These are phyloP conservation scores for Unio pictorum DNA, from an alignment of 2,888 invertebrate genomes.

Conservation along the genomic window DNA sequence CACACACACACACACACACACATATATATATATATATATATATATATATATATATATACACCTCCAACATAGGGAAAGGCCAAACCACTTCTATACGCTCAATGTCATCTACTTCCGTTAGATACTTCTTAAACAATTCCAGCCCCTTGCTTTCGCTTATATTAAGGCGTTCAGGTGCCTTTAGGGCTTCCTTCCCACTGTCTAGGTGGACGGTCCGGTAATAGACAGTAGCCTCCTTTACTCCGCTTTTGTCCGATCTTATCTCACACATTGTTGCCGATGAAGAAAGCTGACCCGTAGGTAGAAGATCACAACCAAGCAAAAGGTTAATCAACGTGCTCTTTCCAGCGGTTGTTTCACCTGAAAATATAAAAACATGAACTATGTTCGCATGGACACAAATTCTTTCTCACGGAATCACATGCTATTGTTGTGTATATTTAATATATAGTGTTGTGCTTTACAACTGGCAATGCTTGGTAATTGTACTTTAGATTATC, in stretches of 20 bases:
- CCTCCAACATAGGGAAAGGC: constrained; percentile 56
- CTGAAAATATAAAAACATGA: constrained; percentile 8
- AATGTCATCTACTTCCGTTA: constrained; percentile 30
- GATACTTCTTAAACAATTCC: constrained; percentile 15
- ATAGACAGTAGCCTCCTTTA: constrained; percentile 26
- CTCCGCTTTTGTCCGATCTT: constrained; percentile 13
- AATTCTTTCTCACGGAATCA: too few species aligned
- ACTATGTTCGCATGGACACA: too few species aligned
- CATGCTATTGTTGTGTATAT: too few species aligned
- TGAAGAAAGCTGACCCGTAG: constrained; percentile 36
- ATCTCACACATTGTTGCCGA: constrained; percentile 41
- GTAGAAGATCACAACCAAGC: constrained; percentile 31
- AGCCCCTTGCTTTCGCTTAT: constrained; percentile 20
- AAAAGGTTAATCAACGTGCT: constrained; percentile 43
- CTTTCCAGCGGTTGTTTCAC: constrained; percentile 44
- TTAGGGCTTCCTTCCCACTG: constrained; percentile 15
- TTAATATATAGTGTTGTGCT: too few species aligned
- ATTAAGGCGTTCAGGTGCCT: constrained; percentile 24
- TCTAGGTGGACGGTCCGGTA: constrained; percentile 18
- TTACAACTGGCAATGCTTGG: too few species aligned
- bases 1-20: too few species aligned
- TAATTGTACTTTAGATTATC: too few species aligned
- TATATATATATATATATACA: too few species aligned
- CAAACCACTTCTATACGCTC: constrained; percentile 52
- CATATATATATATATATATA: too few species aligned